Evolutionary conservation across 2,113 vertebrate species (phyloP).

Genomic region (Halcyon malimbica): DNA sequence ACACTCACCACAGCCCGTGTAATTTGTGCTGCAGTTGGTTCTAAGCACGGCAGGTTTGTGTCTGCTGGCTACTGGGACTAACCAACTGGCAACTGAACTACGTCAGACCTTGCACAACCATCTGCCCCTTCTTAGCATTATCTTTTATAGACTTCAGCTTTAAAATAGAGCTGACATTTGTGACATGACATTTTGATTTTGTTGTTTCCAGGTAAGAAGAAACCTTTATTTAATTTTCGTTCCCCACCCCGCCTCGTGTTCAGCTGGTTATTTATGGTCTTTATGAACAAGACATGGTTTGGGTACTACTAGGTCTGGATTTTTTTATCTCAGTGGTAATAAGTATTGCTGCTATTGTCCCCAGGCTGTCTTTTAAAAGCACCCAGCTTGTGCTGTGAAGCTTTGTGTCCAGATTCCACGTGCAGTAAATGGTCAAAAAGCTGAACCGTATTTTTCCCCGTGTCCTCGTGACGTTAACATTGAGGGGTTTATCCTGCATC

Average conservation of each 20-base stretch:
- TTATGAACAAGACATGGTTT: not conserved
- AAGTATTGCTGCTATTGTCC: not conserved
- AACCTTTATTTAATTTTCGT: not conserved
- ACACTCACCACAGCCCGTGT: fast-evolving
- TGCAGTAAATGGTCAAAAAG: not conserved
- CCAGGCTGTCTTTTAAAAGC: not conserved
- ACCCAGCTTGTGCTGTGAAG: not conserved
- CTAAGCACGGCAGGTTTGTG: not conserved
- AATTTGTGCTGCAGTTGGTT: not conserved
- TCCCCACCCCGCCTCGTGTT: not conserved
- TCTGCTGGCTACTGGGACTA: not conserved
- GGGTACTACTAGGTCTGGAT: not conserved
- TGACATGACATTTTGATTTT: not conserved
- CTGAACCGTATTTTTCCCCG: not conserved
- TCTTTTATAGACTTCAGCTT: not conserved
- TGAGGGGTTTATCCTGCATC: not conserved
- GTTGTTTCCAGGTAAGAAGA: not conserved
- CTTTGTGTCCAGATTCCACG: not conserved
- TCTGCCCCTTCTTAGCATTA: not conserved
- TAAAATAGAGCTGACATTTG: not conserved
- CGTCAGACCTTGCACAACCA: not conserved
- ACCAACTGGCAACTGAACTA: not conserved
- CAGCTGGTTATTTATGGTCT: not conserved
- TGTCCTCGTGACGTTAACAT: not conserved
- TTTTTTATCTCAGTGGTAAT: not conserved